These are phyloP conservation scores for Epizoanthus fatuus DNA, from an alignment of 92 coral and sea anemone species.

Conservation along the genomic window DNA sequence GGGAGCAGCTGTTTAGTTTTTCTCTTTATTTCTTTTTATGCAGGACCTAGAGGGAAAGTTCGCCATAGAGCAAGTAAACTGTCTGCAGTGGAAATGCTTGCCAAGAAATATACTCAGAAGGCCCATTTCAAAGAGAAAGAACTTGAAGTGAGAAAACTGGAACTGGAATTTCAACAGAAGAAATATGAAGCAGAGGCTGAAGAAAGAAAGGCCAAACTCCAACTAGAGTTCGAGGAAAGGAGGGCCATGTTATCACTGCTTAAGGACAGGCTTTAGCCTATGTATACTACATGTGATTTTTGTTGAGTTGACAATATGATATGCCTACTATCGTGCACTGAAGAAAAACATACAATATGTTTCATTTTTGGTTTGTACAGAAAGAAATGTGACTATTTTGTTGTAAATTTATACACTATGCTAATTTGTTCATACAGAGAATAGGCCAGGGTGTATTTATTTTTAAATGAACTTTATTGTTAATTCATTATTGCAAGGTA, in stretches of 20 bases:
- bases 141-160: background rate
- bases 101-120: background rate
- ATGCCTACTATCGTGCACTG: background rate
- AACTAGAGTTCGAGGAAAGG: constrained; percentile 20
- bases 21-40: constrained; percentile 9
- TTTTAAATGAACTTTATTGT: too few species aligned
- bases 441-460: too few species aligned
- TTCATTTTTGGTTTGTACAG: constrained; percentile 10
- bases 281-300: background rate
- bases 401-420: too few species aligned
- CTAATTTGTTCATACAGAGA: too few species aligned
- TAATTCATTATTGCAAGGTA: too few species aligned
- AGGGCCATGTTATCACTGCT: background rate
- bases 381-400: constrained; percentile 22
- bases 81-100: constrained; percentile 1
- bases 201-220: constrained; percentile 10
- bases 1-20: constrained; percentile 1
- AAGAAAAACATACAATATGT: constrained; percentile 12
- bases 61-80: constrained; percentile 2
- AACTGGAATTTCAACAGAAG: constrained; percentile 20
- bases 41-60: constrained; percentile 13
- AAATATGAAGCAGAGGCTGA: constrained; percentile 12
- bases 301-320: constrained; percentile 14
- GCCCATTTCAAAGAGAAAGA: background rate
- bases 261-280: constrained; percentile 11